Base-by-base conservation (phyloP, 1,140 invertebrate genomes). In the Ceratina australensis region DNA sequence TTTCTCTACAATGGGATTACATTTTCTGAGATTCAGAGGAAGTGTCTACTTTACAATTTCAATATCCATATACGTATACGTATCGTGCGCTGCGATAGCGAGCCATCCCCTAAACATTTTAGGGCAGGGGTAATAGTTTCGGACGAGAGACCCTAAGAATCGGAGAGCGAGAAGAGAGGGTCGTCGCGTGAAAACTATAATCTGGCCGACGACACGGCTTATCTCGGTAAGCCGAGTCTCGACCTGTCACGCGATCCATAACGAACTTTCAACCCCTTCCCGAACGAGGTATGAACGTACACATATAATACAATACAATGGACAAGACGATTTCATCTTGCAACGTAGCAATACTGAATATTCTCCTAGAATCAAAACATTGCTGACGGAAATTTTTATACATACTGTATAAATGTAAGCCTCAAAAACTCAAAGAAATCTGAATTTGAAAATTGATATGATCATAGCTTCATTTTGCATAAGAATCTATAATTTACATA, bases 151-250 rank as follows among this genome's bases (percentile, higher is more conserved):
- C 20, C 26, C 22, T 42, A 42, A 33, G 33, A 63, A 64, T 0
- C 59, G 33, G 49, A 54, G 67, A 18, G 50, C 54, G 74, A 66
- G 79, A 78, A 61, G 71, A 78, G 73, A 78, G 75, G 82, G 77
- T 79, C 65, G 81, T 67, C 79, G 82, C 84, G 85, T 82, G 88
- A 89, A 88, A 89, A 89, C 85, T 85, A 88, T 91, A 90, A 91
- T 91, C 88, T 87, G 86, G 72, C 80, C 88, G 85, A 88, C 88
- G 88, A 91, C 90, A 90, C 86, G 89, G 90, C 90, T 91, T 91
- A 91, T 90, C 89, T 91, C 86, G 78, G 81, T 84, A 86, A 89
- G 85, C 88, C 86, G 82, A 82, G 84, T 85, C 86, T 69, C 81
- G 82, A 78, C 52, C 76, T 80, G 78, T 87, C 87, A 87, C 84